phyloP scores from a whole-genome alignment of 2,888 invertebrate species.

The Tuta absoluta region DNA sequence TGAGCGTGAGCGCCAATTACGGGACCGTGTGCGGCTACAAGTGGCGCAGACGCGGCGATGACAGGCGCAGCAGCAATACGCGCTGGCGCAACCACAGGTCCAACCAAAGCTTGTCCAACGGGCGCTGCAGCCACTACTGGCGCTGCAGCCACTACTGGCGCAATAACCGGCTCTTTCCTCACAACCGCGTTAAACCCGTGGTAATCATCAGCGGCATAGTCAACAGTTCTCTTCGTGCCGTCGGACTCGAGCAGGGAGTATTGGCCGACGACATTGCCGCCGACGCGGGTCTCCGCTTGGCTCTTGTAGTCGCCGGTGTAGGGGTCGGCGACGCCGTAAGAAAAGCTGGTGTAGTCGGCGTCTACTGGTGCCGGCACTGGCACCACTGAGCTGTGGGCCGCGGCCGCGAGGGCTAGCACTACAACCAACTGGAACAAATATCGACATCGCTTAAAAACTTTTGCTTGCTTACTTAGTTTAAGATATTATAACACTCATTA shows the following conservation, averaged over 20 bases:
- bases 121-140: constrained; percentile 37
- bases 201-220: constrained; percentile 69
- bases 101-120: constrained; percentile 32
- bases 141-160: constrained; percentile 39
- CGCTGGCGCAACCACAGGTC: constrained; percentile 38
- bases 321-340: constrained; percentile 64
- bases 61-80: constrained; percentile 37
- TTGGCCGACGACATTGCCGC: constrained; percentile 80
- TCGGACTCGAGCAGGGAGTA: constrained; percentile 78
- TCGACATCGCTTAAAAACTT: background rate
- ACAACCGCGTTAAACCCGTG: constrained; percentile 63
- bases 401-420: constrained; percentile 59
- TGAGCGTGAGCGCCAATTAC: background rate
- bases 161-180: constrained; percentile 49
- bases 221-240: constrained; percentile 81
- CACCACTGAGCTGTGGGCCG: constrained; percentile 62
- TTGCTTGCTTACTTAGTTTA: no score
- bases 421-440: constrained; percentile 57
- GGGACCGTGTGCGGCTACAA: constrained; percentile 34
- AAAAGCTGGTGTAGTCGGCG: constrained; percentile 64
- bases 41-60: constrained; percentile 38
- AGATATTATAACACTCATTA: no score
- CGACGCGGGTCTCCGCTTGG: constrained; percentile 81
- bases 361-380: constrained; percentile 51
- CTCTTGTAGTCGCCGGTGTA: constrained; percentile 64